Conservation (phyloP, 2,113 vertebrate genomes). For the Scortum barcoo region DNA sequence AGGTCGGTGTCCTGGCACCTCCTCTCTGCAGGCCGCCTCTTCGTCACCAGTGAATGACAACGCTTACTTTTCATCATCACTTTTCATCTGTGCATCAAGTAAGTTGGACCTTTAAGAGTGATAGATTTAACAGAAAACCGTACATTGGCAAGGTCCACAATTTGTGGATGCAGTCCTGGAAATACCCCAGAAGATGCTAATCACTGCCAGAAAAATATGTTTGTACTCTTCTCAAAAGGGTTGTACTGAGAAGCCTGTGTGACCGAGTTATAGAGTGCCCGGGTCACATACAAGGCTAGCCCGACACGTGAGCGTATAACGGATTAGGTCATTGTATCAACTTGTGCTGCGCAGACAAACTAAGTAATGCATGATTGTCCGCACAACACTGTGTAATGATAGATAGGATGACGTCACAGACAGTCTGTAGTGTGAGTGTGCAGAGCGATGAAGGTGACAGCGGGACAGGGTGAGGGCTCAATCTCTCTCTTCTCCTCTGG, state of each 20-base stretch:
- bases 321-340: not conserved
- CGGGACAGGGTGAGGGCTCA: conserved; percentile 16
- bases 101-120: no score
- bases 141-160: no score
- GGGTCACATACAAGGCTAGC: not conserved
- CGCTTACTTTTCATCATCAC: no score
- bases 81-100: no score
- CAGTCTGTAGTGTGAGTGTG: not conserved
- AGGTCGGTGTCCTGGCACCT: no score
- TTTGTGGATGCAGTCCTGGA: no score
- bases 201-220: not conserved
- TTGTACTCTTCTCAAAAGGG: not conserved
- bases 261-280: not conserved
- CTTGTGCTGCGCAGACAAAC: not conserved
- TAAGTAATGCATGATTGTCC: not conserved
- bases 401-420: conserved; percentile 15
- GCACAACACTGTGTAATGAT: not conserved
- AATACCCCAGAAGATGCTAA: not conserved
- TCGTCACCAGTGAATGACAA: no score
- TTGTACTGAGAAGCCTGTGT: not conserved
- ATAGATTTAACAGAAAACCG: no score
- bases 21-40: no score
- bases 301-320: not conserved
- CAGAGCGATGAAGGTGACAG: conserved; percentile 37
- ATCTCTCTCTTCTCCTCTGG: conserved; percentile 31